Conservation (phyloP, 2,888 invertebrate species). For the Cetonia aurata region DNA sequence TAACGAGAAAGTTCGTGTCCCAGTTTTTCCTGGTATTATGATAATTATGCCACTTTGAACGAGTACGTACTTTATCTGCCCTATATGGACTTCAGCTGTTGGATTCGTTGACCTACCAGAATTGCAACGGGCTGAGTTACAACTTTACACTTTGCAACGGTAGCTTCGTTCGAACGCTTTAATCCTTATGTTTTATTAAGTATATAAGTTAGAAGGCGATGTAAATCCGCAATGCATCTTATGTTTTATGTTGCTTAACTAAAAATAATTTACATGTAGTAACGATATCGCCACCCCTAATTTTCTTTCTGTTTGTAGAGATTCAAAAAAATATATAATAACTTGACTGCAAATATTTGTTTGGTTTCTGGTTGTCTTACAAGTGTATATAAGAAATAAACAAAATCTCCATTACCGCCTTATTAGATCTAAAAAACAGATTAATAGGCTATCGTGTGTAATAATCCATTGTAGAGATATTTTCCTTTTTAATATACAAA, state of each 20-base stretch:
- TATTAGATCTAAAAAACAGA: slow-evolving; percentile 18
- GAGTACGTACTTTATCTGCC: slow-evolving; percentile 24
- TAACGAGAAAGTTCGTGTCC: slow-evolving; percentile 35
- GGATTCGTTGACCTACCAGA: slow-evolving; percentile 10
- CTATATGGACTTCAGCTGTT: slow-evolving; percentile 35
- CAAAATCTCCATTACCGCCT: slow-evolving; percentile 6
- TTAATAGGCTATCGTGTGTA: slow-evolving; percentile 13
- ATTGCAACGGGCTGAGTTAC: slow-evolving; percentile 27
- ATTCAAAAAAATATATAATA: slow-evolving; percentile 30
- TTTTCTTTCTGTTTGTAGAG: slow-evolving; percentile 13
- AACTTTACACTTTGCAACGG: slow-evolving; percentile 19
- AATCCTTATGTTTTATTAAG: too few species aligned
- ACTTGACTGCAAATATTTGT: not conserved
- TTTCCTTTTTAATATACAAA: slow-evolving; percentile 13
- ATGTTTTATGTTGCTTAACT: too few species aligned
- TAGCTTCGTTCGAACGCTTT: not conserved
- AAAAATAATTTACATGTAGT: not conserved
- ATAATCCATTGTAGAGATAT: slow-evolving; percentile 21
- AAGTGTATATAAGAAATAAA: not conserved
- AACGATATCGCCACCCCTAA: not conserved
- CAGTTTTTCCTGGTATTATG: slow-evolving; percentile 36
- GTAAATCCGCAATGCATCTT: too few species aligned
- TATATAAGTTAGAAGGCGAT: too few species aligned
- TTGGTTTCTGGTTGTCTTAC: not conserved
- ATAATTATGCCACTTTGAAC: slow-evolving; percentile 17